Evolutionary conservation across 2,797 vertebrate species (phyloP), one percentile per base, ranked within the genome.

Genomic region (Clamator glandarius): DNA sequence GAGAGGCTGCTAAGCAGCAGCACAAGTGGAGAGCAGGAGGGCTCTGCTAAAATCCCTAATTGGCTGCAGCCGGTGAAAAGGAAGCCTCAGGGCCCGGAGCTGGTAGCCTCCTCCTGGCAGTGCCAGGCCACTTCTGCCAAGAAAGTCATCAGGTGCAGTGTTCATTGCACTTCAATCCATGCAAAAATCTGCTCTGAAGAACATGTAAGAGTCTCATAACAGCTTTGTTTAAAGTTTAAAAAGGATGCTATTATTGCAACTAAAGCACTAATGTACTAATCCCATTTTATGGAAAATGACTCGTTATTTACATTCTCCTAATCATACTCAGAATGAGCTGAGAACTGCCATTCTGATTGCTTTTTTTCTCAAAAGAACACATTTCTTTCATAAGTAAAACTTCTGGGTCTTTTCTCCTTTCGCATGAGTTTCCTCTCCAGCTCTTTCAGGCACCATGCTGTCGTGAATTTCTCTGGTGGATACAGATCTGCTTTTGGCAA

Each of bases 1-100:
- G 33, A 12, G 21, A 26, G 8, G 35, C n/a, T 76, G 78, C 52
- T 24, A 81, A 31, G 58, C 52, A 70, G 64, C 1, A 0, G 26
- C 50, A 70, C 24, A n/a, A 39, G 14, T 3, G 39, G 31, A 59
- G 68, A 75, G 51, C 55, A 58, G 29, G 24, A 50, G 58, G 17
- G 20, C 15, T 50, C 55, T 12, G 13, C 42, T 64, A 42, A 83
- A 70, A 44, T 11, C 29, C 55, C 36, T 36, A 13, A 15, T 11
- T 54, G 74, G 12, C 9, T 48, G 78, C n/a, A 86, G n/a, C 8
- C 61, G 42, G n/a, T 15, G 64, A 69, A 12, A 28, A 36, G 54
- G 66, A 61, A 83, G 26, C 2, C 42, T 44, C 0, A 31, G 21
- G 15, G 4, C 19, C 21, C 1, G 8, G 13, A 1, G 0, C 12